A percentile compares a stretch with the other conserved stretches of the same genome.
Evolutionary conservation across 1,140 invertebrate species (phyloP).

Genomic region (Rhyzopertha dominica): DNA sequence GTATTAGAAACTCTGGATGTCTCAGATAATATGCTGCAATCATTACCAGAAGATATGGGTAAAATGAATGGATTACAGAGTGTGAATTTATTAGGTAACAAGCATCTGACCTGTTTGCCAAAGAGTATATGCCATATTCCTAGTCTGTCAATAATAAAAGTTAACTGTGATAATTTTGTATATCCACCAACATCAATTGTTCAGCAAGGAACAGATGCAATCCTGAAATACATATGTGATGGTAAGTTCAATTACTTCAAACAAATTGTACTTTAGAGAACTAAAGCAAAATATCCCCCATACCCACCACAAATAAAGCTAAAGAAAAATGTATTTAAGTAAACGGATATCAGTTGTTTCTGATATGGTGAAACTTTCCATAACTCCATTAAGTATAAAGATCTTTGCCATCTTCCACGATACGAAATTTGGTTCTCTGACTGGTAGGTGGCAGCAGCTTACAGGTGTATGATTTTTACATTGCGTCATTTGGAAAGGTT

Average conservation of each 20-base stretch:
- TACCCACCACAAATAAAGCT: too few species aligned
- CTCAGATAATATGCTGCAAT: slow-evolving; percentile 64
- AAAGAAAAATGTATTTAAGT: not conserved
- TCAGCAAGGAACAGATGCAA: slow-evolving; percentile 53
- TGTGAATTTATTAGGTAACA: slow-evolving; percentile 57
- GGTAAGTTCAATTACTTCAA: too few species aligned
- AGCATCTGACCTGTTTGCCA: slow-evolving; percentile 53
- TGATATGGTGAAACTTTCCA: too few species aligned
- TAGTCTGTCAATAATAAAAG: slow-evolving; percentile 52
- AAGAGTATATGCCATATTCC: slow-evolving; percentile 57
- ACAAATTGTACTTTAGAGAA: too few species aligned
- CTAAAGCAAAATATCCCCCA: too few species aligned
- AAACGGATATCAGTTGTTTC: too few species aligned
- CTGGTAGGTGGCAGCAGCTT: too few species aligned
- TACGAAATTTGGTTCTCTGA: too few species aligned
- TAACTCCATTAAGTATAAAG: too few species aligned
- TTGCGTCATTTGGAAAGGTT: too few species aligned
- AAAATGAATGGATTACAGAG: slow-evolving; percentile 54
- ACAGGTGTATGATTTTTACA: too few species aligned
- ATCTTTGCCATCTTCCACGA: too few species aligned
- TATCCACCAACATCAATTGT: slow-evolving; percentile 60
- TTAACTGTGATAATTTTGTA: slow-evolving; percentile 57
- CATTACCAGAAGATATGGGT: slow-evolving; percentile 59
- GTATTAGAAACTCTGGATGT: slow-evolving; percentile 63
- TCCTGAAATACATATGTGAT: slow-evolving; percentile 62